phyloP scores from a whole-genome alignment of 2,113 vertebrate genomes.

The Ageneiosus marmoratus region DNA sequence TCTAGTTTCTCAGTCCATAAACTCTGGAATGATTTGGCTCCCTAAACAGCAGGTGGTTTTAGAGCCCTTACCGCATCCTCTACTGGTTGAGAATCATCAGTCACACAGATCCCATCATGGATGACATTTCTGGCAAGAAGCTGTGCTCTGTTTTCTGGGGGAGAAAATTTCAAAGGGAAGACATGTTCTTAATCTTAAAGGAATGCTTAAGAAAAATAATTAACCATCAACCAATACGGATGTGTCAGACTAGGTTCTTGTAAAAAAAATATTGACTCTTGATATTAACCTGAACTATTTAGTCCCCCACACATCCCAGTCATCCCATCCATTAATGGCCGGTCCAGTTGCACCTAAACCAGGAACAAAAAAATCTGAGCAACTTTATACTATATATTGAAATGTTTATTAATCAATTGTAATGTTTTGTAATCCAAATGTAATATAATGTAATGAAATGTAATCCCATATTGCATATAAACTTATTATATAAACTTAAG shows the following conservation, averaged over 20 bases:
- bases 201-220: not conserved
- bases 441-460: too few species aligned
- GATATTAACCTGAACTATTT: constrained; percentile 39
- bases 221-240: not conserved
- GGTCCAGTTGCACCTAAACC: constrained; percentile 63
- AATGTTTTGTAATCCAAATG: not conserved
- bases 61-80: not conserved
- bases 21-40: not conserved
- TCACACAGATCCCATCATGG: constrained; percentile 57
- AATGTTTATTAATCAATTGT: not conserved
- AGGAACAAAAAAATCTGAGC: not conserved
- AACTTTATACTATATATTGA: not conserved
- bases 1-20: not conserved
- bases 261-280: not conserved
- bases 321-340: constrained; percentile 52
- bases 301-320: constrained; percentile 67
- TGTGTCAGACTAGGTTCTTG: not conserved
- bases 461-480: not conserved
- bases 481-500: not conserved
- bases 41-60: not conserved
- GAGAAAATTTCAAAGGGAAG: not conserved
- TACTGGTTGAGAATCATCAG: constrained; percentile 37
- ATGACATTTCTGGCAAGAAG: constrained; percentile 47
- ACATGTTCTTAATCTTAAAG: not conserved
- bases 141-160: constrained; percentile 43